A percentile compares a stretch with the other conserved stretches of the same genome.
Conservation (phyloP, 1,140 invertebrate species). For the Bombus pyrosoma region DNA sequence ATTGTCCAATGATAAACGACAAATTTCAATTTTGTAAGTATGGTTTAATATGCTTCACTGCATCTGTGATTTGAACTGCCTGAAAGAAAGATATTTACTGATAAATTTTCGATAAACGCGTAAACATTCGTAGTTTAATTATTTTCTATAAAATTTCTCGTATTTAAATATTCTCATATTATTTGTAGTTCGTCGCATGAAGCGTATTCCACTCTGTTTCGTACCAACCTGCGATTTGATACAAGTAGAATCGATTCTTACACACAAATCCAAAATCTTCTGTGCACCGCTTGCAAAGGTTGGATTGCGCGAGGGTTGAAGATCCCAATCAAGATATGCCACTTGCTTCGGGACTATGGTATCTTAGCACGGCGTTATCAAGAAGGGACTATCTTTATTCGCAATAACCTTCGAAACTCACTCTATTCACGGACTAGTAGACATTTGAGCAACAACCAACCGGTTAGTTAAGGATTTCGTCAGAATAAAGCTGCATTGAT, state of each 20-base stretch:
- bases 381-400: constrained; percentile 70
- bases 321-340: constrained; percentile 73
- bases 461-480: constrained; percentile 33
- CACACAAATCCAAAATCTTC: constrained; percentile 41
- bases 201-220: neutral
- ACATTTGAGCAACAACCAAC: constrained; percentile 52
- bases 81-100: neutral
- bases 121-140: neutral
- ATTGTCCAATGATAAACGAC: neutral
- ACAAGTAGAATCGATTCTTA: constrained; percentile 62
- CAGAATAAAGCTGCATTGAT: neutral
- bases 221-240: neutral
- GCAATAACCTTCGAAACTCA: constrained; percentile 67
- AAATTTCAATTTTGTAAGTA: neutral
- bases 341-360: constrained; percentile 64
- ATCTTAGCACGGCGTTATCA: constrained; percentile 69
- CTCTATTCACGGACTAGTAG: constrained; percentile 59
- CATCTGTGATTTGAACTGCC: neutral
- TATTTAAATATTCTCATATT: neutral
- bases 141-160: neutral
- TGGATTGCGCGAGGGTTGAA: constrained; percentile 51
- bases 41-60: neutral
- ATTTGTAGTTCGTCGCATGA: neutral
- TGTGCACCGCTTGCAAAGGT: constrained; percentile 37
- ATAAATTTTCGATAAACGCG: too few species aligned